Conservation (phyloP, 1,140 invertebrate species). For the Geopemphigus sp. region DNA sequence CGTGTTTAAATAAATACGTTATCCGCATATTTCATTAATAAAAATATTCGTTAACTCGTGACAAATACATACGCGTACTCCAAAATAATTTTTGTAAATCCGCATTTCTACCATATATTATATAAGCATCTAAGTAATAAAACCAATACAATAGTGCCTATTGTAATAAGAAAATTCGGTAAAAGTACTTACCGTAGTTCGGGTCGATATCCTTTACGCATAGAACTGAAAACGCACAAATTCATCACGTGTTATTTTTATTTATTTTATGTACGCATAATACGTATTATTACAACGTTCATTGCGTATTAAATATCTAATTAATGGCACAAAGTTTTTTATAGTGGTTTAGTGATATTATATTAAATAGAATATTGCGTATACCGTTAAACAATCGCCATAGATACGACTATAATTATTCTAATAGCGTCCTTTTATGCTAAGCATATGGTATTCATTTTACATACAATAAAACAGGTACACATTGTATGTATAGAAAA, state of each 20-base stretch:
- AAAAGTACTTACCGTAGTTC: slow-evolving; percentile 2
- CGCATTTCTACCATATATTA: too few species aligned
- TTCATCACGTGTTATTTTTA: neutral
- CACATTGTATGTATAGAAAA: neutral
- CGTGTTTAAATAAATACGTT: too few species aligned
- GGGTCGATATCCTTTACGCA: neutral
- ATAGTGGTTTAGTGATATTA: neutral
- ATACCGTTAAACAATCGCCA: neutral
- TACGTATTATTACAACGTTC: too few species aligned
- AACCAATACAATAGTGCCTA: too few species aligned
- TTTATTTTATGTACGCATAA: neutral
- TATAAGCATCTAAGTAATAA: too few species aligned
- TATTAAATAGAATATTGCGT: neutral
- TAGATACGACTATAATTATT: neutral
- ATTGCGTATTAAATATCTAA: neutral
- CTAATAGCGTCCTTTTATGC: neutral
- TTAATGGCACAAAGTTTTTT: neutral
- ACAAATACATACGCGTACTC: too few species aligned
- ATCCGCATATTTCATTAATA: too few species aligned
- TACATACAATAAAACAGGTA: neutral
- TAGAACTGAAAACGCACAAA: slow-evolving; percentile 26
- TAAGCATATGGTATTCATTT: neutral
- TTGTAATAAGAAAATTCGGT: neutral
- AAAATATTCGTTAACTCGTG: too few species aligned
- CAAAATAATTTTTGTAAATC: too few species aligned